Evolutionary conservation across 2,888 invertebrate species (phyloP), one percentile per base, ranked within the genome.

Genomic region (Phanerotoma sp.): DNA sequence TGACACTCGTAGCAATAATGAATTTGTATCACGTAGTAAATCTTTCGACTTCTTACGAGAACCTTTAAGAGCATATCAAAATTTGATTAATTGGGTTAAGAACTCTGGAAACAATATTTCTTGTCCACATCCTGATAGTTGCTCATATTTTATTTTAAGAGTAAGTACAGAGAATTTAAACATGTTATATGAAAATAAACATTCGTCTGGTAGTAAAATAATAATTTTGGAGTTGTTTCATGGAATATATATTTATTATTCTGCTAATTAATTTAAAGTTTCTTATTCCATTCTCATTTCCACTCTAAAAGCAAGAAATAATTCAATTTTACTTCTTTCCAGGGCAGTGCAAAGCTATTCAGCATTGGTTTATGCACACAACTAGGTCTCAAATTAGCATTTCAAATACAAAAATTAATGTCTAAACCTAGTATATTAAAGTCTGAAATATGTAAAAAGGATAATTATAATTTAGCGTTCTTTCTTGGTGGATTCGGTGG

Each of bases 401-500:
- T 87, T 54, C 83, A 84, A 70, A 64, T 82, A 3, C 82, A 77
- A 63, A 79, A 77, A 64, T 74, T 87, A 53, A 60, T 82, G 4
- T 78, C 75, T 22, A 81, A 81, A 35, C 83, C 84, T 13, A 76
- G 78, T 62, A 67, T 78, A 28, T 71, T 85, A 52, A 78, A 78
- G 41, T 78, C 77, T 40, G 78, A 81, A 16, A 70, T 87, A 38
- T 81, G 84, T 42, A 81, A 79, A 63, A 80, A 72, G 59, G 79
- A 80, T 57, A 84, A 81, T 21, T 69, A 87, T 6, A 82, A 84
- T 63, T 73, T 89, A 58, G 89, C 86, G 33, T 72, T 83, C 45
- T 89, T 88, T 69, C 78, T 90, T 62, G 89, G 87, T 44, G 83
- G 84, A 61, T 89, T 87, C 70, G 81, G 85, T 5, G 84, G 84